A percentile compares a stretch with the other conserved stretches of the same genome.
These are phyloP conservation scores for Conus betulinus DNA, from an alignment of 1,140 invertebrate genomes.

Conservation along the genomic window DNA sequence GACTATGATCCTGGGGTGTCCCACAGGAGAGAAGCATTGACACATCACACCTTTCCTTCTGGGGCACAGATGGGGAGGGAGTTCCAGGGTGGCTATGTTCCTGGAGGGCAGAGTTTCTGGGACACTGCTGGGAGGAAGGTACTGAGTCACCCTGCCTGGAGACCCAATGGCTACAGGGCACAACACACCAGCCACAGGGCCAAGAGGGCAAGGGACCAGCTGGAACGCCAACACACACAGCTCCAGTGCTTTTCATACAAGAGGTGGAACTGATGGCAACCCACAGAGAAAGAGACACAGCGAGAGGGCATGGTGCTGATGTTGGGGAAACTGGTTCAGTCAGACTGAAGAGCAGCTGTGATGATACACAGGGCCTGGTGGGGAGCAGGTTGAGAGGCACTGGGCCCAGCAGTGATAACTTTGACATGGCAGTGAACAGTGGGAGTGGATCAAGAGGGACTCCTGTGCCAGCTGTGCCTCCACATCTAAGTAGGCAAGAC, in stretches of 20 bases:
- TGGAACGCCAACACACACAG: neutral
- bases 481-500: too few relatives aligned
- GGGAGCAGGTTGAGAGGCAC: too few relatives aligned
- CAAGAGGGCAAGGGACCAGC: neutral
- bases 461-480: too few relatives aligned
- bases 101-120: neutral
- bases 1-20: too few relatives aligned
- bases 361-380: too few relatives aligned
- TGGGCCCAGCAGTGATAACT: too few relatives aligned
- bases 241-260: neutral
- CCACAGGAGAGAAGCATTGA: too few relatives aligned
- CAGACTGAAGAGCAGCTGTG: too few relatives aligned
- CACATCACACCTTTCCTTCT: too few relatives aligned
- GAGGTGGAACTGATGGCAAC: neutral
- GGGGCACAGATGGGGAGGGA: too few relatives aligned
- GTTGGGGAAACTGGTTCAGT: neutral
- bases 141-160: neutral
- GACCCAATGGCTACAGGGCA: neutral
- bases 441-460: too few relatives aligned
- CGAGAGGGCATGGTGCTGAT: neutral
- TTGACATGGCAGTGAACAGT: too few relatives aligned
- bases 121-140: neutral
- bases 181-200: neutral
- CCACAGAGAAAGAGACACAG: neutral
- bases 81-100: neutral